Base-by-base conservation (phyloP, 2,888 invertebrate species). In the Sminthurinus aureus region DNA sequence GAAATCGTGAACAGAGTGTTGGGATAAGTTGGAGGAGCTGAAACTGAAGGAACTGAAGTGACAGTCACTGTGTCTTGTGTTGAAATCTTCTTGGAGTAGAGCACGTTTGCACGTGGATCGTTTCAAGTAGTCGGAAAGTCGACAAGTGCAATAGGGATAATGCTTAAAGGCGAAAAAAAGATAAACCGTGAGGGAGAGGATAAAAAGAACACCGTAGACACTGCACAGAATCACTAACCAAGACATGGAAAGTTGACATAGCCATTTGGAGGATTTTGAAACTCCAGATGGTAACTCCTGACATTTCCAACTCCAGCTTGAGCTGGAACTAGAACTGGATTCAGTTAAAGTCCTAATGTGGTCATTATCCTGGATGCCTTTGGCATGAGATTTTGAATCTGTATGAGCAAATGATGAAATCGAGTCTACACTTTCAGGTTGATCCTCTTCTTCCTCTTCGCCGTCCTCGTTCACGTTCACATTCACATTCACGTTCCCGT, bases 161-260 rank as follows among this genome's bases (percentile, higher is more conserved):
- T 52, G 22, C 58, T 83, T 69, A 52, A 78, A 83, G 51, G 83
- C 78, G 73, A 78, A 78, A 26, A 73, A 83, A 52, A 83, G 78
- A 73, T 79, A 83, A 18, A 83, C 22, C 58, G 52, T 67, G 58
- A 83, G 78, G 38, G 79, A 83, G 52, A 83, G 71, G 75, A 83
- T 51, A 73, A 83, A 69, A 51, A 83, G 83, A 69, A 83, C 77
- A 71, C 73, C 78, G 67, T 83, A 83, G 69, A 79, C 58, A 52
- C 73, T 78, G 69, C 73, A 67, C 26, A 83, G 71, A 83, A 83
- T 78, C 71, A 83, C 78, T 22, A 83, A 51, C 67, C 69, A 67
- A 18, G 83, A 83, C 51, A 83, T 79, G 24, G 83, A 83, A 20
- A 79, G 69, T 76, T 82, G 83, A 79, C 83, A 83, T 11, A 83